These are phyloP conservation scores for Cercocebus atys DNA, from an alignment of 2,113 vertebrate genomes.

Conservation along the genomic window DNA sequence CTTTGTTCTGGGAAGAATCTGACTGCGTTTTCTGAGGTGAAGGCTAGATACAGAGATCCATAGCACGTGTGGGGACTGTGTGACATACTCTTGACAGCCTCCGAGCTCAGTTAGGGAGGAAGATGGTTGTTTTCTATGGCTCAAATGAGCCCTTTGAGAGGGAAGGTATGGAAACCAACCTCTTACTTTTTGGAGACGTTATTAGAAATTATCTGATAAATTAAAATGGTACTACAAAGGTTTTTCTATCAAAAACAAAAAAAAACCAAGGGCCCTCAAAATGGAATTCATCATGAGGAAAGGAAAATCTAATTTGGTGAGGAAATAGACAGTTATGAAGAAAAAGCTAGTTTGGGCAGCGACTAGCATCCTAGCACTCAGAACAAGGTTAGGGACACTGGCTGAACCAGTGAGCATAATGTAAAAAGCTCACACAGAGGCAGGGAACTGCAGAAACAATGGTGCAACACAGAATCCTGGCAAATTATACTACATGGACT, in stretches of 20 bases:
- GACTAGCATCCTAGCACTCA: background rate
- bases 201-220: background rate
- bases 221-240: background rate
- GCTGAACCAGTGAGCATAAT: background rate
- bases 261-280: background rate
- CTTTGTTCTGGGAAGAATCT: background rate
- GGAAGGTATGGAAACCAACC: background rate
- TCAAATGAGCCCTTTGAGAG: background rate
- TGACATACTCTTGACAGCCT: background rate
- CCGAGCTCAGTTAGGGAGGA: background rate
- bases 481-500: background rate
- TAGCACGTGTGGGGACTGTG: background rate
- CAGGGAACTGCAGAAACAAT: too few relatives aligned
- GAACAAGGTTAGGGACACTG: background rate
- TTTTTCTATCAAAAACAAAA: background rate
- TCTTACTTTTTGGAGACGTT: background rate
- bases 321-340: background rate
- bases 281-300: background rate
- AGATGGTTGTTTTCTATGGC: background rate
- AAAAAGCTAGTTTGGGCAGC: background rate
- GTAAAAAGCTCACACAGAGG: too few relatives aligned
- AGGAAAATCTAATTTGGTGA: background rate
- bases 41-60: too few relatives aligned
- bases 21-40: background rate
- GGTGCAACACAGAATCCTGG: background rate